Conservation (phyloP, 30 jellyfish, hydroid and myxozoan genomes). For the Mastigias papua region DNA sequence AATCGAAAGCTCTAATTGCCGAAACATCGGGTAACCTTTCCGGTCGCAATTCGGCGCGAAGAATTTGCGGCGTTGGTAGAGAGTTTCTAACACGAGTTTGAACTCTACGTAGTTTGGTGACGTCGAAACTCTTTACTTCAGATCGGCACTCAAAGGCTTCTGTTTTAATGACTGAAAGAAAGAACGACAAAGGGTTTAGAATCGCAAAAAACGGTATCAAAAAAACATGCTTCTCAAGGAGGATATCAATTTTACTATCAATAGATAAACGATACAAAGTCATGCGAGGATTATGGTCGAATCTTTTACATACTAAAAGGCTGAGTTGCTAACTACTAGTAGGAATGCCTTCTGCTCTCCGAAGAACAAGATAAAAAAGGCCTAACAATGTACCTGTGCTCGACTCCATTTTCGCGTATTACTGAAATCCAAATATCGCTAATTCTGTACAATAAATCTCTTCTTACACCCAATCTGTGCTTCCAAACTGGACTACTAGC, state of each 20-base stretch:
- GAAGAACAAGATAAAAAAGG: background rate
- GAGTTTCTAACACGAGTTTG: conserved; percentile 77
- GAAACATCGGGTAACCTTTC: conserved; percentile 93
- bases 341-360: background rate
- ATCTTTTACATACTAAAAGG: too few relatives aligned
- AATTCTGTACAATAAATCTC: background rate
- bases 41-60: conserved; percentile 95
- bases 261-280: too few relatives aligned
- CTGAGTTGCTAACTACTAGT: background rate
- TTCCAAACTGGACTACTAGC: background rate
- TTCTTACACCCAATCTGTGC: conserved; percentile 1
- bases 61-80: conserved; percentile 86
- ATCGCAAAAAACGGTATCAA: background rate
- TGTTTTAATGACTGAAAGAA: conserved; percentile 62
- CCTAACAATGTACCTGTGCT: background rate
- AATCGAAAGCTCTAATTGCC: conserved; percentile 76
- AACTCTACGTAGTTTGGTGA: conserved; percentile 61
- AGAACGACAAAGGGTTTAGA: background rate
- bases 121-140: conserved; percentile 84
- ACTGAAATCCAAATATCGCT: background rate
- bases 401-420: background rate
- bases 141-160: conserved; percentile 72
- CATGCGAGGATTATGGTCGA: too few relatives aligned
- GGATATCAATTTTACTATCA: too few relatives aligned
- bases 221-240: background rate